Conservation (phyloP, 1,140 invertebrate species). For the Nephotettix cincticeps region DNA sequence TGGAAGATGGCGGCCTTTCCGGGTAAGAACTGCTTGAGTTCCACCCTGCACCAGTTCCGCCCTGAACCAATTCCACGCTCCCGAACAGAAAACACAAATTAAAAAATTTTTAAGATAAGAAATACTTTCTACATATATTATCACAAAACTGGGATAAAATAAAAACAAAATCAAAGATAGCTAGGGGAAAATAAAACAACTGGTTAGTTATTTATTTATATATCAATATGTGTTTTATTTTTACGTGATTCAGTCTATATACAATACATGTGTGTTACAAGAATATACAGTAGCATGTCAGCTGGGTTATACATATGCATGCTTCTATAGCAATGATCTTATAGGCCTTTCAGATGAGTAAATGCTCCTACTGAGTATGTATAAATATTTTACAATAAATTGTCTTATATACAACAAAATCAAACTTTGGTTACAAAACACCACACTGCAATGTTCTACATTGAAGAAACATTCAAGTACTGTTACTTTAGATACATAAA, state of each 20-base stretch:
- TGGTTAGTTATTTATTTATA: constrained; percentile 14
- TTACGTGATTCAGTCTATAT: constrained; percentile 24
- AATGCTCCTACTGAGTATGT: constrained; percentile 3
- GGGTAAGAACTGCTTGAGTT: too few species aligned
- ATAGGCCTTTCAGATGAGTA: neutral
- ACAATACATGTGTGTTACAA: constrained; percentile 26
- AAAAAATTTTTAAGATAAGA: too few species aligned
- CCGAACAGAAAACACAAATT: too few species aligned
- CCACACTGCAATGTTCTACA: neutral
- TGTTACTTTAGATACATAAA: too few species aligned
- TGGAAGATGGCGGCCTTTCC: too few species aligned
- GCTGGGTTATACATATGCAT: neutral
- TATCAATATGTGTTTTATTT: constrained; percentile 28
- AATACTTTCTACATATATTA: too few species aligned
- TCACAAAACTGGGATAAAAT: too few species aligned
- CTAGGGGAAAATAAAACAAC: too few species aligned
- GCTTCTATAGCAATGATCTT: neutral
- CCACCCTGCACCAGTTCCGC: too few species aligned
- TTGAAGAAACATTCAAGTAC: neutral
- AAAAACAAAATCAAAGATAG: too few species aligned
- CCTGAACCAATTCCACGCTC: too few species aligned
- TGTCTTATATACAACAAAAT: neutral
- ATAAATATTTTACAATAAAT: constrained; percentile 12
- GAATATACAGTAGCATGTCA: constrained; percentile 24
- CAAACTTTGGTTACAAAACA: constrained; percentile 24